Base-by-base conservation (phyloP, 2,888 invertebrate genomes). In the Agrotis segetum region DNA sequence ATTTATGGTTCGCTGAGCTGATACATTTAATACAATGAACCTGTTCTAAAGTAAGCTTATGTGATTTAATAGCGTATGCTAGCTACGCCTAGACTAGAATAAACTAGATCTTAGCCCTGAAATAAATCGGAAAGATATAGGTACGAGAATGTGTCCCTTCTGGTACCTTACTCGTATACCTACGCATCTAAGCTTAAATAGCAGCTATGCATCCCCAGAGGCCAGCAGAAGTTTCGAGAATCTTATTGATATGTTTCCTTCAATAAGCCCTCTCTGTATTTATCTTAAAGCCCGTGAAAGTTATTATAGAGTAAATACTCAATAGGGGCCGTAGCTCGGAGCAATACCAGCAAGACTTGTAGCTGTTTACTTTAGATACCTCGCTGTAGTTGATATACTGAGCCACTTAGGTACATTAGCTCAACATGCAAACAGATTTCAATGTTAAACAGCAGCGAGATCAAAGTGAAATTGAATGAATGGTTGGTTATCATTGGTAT, bases 231-330 rank as follows among this genome's bases (percentile, higher is more conserved):
- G 73, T 73, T 74, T 69, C 63, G 64, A 68, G 62, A 68, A 67
- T 66, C 80, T 77, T 82, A 79, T 82, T 82, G 73, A 82, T 71
- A 80, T 82, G 74, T 79, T 76, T 69, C 71, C 58, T 44, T 74
- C 74, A 79, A 76, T 79, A 72, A 76, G 53, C 66, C 72, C 56
- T 49, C 68, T 52, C 62, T 16, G 50, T 82, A 81, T 82, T 79
- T 82, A 70, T 74, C 76, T 82, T 82, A 64, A 59, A 70, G 63
- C 68, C 62, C 13, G 65, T 67, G 58, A 64, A 77, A 80, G 74
- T 81, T 83, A 78, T 71, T 70, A 58, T 24, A 72, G 60, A 65
- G 78, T 81, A 66, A 80, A 83, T 64, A 67, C 75, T 81, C 70
- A 80, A 83, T 64, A 83, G 67, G 17, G 58, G n/a, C 52, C 58